Conservation (phyloP, 2,113 vertebrate species). For the Picathartes gymnocephalus region DNA sequence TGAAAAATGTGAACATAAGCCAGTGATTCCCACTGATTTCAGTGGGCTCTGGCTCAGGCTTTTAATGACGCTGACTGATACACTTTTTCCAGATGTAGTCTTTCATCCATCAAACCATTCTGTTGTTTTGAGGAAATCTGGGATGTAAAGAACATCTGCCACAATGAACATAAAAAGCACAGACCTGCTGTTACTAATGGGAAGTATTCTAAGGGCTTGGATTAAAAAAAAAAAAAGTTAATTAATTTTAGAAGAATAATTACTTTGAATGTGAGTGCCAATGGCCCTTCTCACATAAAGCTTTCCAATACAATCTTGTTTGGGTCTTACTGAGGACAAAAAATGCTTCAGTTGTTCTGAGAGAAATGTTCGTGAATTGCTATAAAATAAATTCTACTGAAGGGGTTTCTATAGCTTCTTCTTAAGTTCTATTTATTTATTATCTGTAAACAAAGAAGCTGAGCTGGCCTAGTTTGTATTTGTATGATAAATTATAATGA, state of each 20-base stretch:
- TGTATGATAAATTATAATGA: conserved; percentile 1
- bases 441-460: conserved; percentile 16
- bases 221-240: conserved; percentile 44
- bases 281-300: conserved; percentile 38
- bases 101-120: conserved; percentile 47
- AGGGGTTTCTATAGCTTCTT: neutral
- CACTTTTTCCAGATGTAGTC: conserved; percentile 11
- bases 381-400: neutral
- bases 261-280: conserved; percentile 12
- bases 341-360: neutral
- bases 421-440: conserved; percentile 1
- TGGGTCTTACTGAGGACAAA: conserved; percentile 16
- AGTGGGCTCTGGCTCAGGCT: neutral
- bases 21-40: conserved; percentile 15
- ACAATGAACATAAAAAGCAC: conserved; percentile 38
- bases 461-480: neutral
- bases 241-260: conserved; percentile 64
- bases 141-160: conserved; percentile 52
- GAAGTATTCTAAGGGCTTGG: conserved; percentile 9
- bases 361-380: neutral
- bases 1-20: conserved; percentile 29
- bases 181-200: conserved; percentile 42
- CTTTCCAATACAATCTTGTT: conserved; percentile 25
- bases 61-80: conserved; percentile 16
- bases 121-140: conserved; percentile 34